These are phyloP conservation scores for Cuniculus paca DNA, from an alignment of 2,797 vertebrate species.

Conservation along the genomic window DNA sequence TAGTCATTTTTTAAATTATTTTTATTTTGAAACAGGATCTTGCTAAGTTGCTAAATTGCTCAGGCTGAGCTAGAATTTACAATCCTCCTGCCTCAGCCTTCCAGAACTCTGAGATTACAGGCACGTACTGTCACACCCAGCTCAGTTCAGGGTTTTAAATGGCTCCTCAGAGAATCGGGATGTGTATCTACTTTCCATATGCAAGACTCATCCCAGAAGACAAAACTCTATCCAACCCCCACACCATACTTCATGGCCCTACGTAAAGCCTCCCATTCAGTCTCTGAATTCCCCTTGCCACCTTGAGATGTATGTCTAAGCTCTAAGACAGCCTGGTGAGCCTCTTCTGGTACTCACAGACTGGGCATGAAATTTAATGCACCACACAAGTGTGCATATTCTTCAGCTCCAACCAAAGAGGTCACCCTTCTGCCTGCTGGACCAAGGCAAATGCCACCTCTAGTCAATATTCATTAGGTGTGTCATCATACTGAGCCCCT, in stretches of 20 bases:
- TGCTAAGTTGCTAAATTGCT: neutral
- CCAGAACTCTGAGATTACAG: neutral
- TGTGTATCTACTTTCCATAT: neutral
- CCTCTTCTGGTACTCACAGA: neutral
- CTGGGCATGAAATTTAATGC: neutral
- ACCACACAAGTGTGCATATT: accelerated
- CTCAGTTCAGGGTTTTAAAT: neutral
- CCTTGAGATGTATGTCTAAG: neutral
- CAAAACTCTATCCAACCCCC: neutral
- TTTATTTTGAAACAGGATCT: neutral
- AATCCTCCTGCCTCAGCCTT: neutral
- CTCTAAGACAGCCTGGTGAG: neutral
- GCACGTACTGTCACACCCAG: neutral
- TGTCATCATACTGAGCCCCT: accelerated
- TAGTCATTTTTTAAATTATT: neutral
- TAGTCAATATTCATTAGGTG: no score
- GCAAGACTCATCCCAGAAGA: neutral
- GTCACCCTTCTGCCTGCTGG: neutral
- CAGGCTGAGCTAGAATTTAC: neutral
- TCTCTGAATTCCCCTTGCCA: neutral
- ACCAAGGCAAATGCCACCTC: neutral
- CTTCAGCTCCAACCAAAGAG: no score
- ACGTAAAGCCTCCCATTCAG: no score
- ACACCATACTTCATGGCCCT: accelerated
- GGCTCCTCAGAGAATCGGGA: neutral